phyloP scores from a whole-genome alignment of 2,113 vertebrate genomes.

The Zingel zingel region DNA sequence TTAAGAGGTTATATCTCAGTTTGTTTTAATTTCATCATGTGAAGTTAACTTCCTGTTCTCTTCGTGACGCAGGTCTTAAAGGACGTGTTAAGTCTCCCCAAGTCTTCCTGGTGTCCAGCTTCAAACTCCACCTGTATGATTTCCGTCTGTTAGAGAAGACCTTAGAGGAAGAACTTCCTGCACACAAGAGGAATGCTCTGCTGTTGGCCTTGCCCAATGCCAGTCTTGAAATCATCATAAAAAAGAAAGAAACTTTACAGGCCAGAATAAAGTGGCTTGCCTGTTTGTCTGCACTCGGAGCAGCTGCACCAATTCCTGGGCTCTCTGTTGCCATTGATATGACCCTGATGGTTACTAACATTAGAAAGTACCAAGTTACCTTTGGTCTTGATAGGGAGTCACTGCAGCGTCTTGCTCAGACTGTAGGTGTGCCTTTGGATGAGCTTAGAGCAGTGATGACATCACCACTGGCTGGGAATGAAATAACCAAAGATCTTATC shows the following conservation, averaged over 20 bases:
- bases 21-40: no score
- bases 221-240: constrained; percentile 10
- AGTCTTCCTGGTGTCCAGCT: constrained; percentile 49
- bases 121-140: constrained; percentile 7
- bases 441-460: not conserved
- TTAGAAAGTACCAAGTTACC: fast-evolving
- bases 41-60: no score
- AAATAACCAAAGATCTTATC: not conserved
- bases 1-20: no score
- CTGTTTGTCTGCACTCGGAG: not conserved
- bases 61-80: constrained; percentile 21
- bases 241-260: constrained; percentile 30
- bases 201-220: not conserved
- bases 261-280: not conserved
- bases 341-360: fast-evolving
- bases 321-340: not conserved
- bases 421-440: not conserved
- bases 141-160: constrained; percentile 15
- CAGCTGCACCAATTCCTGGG: not conserved
- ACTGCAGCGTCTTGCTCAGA: not conserved
- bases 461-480: not conserved
- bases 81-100: not conserved
- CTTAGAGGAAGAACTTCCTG: constrained; percentile 38
- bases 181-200: constrained; percentile 15
- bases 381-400: not conserved